Percentiles rank a stretch among this genome's conserved stretches.
These are phyloP conservation scores for Bombyx mandarina DNA, from an alignment of 1,140 invertebrate genomes.

Conservation along the genomic window DNA sequence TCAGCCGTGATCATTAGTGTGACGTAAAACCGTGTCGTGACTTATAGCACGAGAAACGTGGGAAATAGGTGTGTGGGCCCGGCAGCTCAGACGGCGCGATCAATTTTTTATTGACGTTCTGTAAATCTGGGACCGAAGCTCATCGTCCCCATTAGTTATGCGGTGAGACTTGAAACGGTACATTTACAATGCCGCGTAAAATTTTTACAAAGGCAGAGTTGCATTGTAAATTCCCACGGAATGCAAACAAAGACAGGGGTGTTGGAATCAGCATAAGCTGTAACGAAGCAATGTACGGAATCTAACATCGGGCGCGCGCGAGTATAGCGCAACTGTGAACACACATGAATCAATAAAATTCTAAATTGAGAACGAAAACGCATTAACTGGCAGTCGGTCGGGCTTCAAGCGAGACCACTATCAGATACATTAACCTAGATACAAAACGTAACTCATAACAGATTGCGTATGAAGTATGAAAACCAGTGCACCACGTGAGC, in stretches of 20 bases:
- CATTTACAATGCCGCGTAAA: too few relatives aligned
- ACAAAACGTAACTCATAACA: conserved; percentile 39
- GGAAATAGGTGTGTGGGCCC: conserved; percentile 25
- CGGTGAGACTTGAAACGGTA: too few relatives aligned
- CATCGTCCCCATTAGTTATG: too few relatives aligned
- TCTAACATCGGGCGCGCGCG: too few relatives aligned
- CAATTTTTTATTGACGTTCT: conserved; percentile 24
- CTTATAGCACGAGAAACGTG: conserved; percentile 24
- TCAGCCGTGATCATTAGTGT: too few relatives aligned
- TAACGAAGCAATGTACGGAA: too few relatives aligned
- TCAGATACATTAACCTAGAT: conserved; percentile 59
- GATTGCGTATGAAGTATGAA: conserved; percentile 43
- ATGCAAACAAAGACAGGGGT: too few relatives aligned
- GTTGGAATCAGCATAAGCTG: too few relatives aligned
- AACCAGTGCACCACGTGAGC: conserved; percentile 39
- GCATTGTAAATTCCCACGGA: conserved; percentile 5
- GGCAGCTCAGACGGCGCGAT: conserved; percentile 20
- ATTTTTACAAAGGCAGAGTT: not conserved
- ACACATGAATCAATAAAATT: conserved; percentile 17
- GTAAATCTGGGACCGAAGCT: conserved; percentile 13
- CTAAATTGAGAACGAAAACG: conserved; percentile 14
- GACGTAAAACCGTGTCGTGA: conserved; percentile 20
- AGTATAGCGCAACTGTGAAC: conserved; percentile 13
- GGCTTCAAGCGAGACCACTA: conserved; percentile 20
- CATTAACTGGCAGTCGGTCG: conserved; percentile 6